phyloP scores from a whole-genome alignment of 2,888 invertebrate species.

The Elysia crispata region DNA sequence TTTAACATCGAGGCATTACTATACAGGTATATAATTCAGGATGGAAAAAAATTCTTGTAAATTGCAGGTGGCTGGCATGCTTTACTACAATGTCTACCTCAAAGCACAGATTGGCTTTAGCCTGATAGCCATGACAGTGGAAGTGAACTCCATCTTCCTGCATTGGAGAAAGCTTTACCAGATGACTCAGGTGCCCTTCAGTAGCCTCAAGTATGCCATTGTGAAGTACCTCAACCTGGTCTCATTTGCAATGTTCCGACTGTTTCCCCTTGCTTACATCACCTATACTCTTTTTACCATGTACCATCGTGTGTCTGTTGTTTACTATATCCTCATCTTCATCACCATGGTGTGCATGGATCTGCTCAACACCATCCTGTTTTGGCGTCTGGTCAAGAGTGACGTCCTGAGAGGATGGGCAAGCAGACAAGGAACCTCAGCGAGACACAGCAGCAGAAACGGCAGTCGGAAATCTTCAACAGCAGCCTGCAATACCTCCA shows the following conservation, averaged over 20 bases:
- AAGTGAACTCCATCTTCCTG: conserved; percentile 76
- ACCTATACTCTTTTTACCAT: conserved; percentile 64
- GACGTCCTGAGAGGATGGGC: conserved; percentile 65
- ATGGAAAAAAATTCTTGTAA: too few relatives aligned
- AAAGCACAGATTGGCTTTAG: conserved; percentile 72
- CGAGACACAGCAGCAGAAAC: background rate
- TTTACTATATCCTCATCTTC: conserved; percentile 63
- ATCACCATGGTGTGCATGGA: conserved; percentile 69
- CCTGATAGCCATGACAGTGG: conserved; percentile 72
- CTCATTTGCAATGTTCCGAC: conserved; percentile 73
- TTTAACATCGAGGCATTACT: too few relatives aligned
- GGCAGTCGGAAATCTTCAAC: background rate
- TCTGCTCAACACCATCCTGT: conserved; percentile 72
- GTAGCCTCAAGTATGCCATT: conserved; percentile 65
- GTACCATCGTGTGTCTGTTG: conserved; percentile 59
- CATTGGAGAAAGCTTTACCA: conserved; percentile 76
- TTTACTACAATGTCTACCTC: conserved; percentile 72
- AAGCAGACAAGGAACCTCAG: background rate
- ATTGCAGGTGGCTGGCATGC: conserved; percentile 73
- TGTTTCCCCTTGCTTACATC: conserved; percentile 60
- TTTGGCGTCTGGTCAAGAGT: conserved; percentile 73
- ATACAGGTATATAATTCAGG: too few relatives aligned
- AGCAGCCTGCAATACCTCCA: background rate
- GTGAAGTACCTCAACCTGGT: conserved; percentile 68
- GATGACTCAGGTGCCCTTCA: conserved; percentile 66